A percentile compares a stretch with the other conserved stretches of the same genome.
These are phyloP conservation scores for Stigmatopora nigra DNA, from an alignment of 2,113 vertebrate genomes.

Conservation along the genomic window DNA sequence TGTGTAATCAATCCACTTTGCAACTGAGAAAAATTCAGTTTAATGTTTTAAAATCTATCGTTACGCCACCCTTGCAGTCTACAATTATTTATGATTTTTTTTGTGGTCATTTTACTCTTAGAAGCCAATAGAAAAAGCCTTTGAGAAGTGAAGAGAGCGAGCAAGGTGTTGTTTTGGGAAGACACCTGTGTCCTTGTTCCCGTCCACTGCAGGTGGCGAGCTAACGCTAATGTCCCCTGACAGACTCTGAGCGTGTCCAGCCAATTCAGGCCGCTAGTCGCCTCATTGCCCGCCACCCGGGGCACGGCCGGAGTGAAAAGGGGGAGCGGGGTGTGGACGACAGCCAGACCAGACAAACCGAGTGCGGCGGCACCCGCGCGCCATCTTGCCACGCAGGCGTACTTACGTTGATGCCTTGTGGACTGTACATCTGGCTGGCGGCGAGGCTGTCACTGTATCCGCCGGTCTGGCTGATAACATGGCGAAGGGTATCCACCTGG, in stretches of 20 bases:
- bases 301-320: constrained; percentile 69
- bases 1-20: no score
- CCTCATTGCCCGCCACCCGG: constrained; percentile 65
- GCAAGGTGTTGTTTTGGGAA: constrained; percentile 40
- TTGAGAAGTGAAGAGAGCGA: constrained; percentile 5
- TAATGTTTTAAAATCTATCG: no score
- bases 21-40: no score
- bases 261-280: constrained; percentile 49
- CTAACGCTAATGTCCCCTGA: constrained; percentile 78
- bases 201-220: constrained; percentile 77
- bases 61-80: no score
- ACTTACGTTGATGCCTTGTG: constrained; percentile 99
- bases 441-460: constrained; percentile 99
- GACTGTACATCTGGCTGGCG: constrained; percentile 99
- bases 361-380: constrained; percentile 60
- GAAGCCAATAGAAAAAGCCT: neutral
- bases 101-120: neutral
- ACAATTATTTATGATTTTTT: neutral
- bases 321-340: constrained; percentile 69
- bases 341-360: constrained; percentile 71
- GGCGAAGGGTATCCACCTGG: constrained; percentile 99
- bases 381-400: constrained; percentile 33
- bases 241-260: constrained; percentile 69
- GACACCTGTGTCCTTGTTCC: constrained; percentile 83
- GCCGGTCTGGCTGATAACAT: constrained; percentile 99